phyloP scores from a whole-genome alignment of 2,797 vertebrate species.

The Clarias fuscus region DNA sequence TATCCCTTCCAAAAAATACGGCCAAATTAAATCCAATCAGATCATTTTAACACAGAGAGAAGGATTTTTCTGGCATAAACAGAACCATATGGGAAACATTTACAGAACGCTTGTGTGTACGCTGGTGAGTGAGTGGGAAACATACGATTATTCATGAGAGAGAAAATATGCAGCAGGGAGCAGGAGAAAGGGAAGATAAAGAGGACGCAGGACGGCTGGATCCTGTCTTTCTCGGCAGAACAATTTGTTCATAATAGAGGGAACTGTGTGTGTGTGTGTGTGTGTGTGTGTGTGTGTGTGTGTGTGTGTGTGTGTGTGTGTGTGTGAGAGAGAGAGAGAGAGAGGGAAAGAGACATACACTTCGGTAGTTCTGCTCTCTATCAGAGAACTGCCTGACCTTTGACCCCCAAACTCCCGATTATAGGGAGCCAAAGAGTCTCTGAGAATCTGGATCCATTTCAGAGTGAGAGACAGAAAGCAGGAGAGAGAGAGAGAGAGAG shows the following conservation, averaged over 20 bases:
- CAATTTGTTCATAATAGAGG: conserved; percentile 39
- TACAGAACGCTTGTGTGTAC: neutral
- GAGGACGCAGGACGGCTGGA: conserved; percentile 30
- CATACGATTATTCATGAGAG: conserved; percentile 17
- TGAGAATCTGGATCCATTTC: conserved; percentile 37
- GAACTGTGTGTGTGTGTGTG: conserved; percentile 39
- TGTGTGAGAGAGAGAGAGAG: neutral
- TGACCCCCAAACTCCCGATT: conserved; percentile 38
- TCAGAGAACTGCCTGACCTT: conserved; percentile 15
- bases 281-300: conserved; percentile 42
- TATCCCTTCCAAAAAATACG: conserved; percentile 64
- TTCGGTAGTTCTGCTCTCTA: conserved; percentile 44
- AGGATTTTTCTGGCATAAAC: conserved; percentile 57
- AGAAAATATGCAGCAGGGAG: conserved; percentile 24
- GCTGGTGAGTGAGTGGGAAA: conserved; percentile 11
- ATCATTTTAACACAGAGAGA: conserved; percentile 60
- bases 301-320: conserved; percentile 46
- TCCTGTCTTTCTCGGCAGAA: conserved; percentile 35
- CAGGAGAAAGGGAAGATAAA: neutral
- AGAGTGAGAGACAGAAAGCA: conserved; percentile 5
- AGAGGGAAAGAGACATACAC: neutral
- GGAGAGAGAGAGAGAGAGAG: neutral
- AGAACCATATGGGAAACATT: conserved; percentile 27
- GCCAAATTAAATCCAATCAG: conserved; percentile 56
- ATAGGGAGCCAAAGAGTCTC: conserved; percentile 36